These are phyloP conservation scores for Micromussa lordhowensis DNA, from an alignment of 92 coral and sea anemone genomes.

Conservation along the genomic window DNA sequence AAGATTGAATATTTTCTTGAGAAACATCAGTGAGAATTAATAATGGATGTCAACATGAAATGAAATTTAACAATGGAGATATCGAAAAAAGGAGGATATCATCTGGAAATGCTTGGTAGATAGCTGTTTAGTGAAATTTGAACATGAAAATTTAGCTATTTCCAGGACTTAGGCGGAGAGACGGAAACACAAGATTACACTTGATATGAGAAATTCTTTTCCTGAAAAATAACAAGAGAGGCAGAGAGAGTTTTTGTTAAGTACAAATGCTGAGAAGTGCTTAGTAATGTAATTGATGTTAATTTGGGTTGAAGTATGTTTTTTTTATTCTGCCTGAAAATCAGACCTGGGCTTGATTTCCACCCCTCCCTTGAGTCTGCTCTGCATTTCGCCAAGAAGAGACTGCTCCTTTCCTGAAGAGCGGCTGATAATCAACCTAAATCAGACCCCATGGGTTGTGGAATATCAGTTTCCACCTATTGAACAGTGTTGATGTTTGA, in stretches of 20 bases:
- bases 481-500: neutral
- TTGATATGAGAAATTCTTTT: neutral
- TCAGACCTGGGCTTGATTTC: neutral
- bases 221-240: neutral
- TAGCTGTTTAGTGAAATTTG: neutral
- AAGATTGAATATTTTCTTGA: too few relatives aligned
- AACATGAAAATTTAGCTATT: too few relatives aligned
- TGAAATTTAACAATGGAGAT: too few relatives aligned
- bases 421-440: too few relatives aligned
- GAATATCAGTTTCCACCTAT: neutral
- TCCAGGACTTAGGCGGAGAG: neutral
- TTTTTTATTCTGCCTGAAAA: neutral
- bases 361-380: too few relatives aligned
- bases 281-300: neutral
- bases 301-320: neutral
- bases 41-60: too few relatives aligned
- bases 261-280: neutral
- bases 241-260: neutral
- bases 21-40: neutral
- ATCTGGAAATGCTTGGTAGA: neutral
- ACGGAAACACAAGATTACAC: too few relatives aligned
- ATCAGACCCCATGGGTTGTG: neutral
- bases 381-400: too few relatives aligned
- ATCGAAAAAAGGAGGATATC: too few relatives aligned
- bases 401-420: too few relatives aligned